Evolutionary conservation across 1,140 invertebrate genomes (phyloP), one percentile per base, ranked within the genome.

Genomic region (Drosophila melanogaster): DNA sequence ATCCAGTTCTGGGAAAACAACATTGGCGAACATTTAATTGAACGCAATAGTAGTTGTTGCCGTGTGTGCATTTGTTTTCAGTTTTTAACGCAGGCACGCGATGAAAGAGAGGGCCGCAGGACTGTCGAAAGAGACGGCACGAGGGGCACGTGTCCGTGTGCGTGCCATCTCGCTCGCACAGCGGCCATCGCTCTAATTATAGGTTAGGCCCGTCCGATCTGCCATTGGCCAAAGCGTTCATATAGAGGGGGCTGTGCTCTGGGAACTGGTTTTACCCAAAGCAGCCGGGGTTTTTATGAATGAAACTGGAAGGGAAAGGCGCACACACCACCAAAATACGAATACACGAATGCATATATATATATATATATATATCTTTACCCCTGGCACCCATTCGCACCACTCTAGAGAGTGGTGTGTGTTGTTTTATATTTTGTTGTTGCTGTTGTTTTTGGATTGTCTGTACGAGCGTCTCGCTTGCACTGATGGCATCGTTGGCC

Each of bases 151-250:
- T 72, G 65, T 33, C 54, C 37, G 37, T 22, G 51, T n/a, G 59
- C 59, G 19, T 4, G 56, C 41, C 47, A 30, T 79, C 83, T 69
- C 79, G 40, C 46, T 91, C 40, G 64, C 75, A 76, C 84, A 89
- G 90, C 86, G 90, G 90, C 90, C 90, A 91, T 91, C 90, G 90
- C 90, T 85, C 74, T 91, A 91, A 91, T 91, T 91, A 91, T 91
- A 91, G 90, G 90, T 90, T 91, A 80, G 59, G 49, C 58, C 17
- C 35, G 46, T 61, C 72, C 73, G 37, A 55, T 58, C 47, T 64
- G 55, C 70, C 62, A 91, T 91, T 91, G 90, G 85, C 70, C 54
- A 49, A 50, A n/a, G 43, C 58, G 30, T 24, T 44, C 41, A 55
- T 35, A 33, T 54, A 58, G 71, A 71, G 57, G 57, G 75, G 90